phyloP scores from a whole-genome alignment of 2,113 vertebrate species.

The Petroica traversi region DNA sequence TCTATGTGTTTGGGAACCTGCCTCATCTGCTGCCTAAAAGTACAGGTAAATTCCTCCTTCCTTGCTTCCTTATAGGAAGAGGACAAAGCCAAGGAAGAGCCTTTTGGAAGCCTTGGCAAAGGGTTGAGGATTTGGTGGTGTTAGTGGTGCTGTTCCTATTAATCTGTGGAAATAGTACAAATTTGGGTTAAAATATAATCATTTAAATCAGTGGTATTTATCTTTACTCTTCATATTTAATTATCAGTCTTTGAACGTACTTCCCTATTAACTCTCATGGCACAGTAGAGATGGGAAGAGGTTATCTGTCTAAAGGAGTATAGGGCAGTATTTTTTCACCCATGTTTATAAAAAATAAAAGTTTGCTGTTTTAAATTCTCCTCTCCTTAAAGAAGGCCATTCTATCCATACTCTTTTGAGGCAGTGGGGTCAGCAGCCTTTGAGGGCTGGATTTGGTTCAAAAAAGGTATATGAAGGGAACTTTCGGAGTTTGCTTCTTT shows the following conservation, averaged over 20 bases:
- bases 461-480: neutral
- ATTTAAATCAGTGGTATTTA: neutral
- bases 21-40: neutral
- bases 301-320: neutral
- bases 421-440: neutral
- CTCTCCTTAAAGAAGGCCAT: neutral
- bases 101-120: neutral
- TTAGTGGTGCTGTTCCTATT: neutral
- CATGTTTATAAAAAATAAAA: neutral
- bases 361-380: neutral
- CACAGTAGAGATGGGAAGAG: neutral
- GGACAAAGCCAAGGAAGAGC: neutral
- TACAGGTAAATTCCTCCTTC: neutral
- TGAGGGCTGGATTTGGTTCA: neutral
- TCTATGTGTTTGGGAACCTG: neutral
- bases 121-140: neutral
- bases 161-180: neutral
- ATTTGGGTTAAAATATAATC: neutral
- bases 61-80: neutral
- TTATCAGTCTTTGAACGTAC: neutral
- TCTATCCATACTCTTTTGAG: neutral
- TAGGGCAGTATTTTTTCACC: neutral
- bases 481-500: neutral
- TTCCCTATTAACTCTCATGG: neutral
- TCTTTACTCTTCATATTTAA: neutral